Percentiles rank a stretch among this genome's conserved stretches.
phyloP scores from a whole-genome alignment of 2,888 invertebrate genomes.

The Lasioglossum zephyrum region DNA sequence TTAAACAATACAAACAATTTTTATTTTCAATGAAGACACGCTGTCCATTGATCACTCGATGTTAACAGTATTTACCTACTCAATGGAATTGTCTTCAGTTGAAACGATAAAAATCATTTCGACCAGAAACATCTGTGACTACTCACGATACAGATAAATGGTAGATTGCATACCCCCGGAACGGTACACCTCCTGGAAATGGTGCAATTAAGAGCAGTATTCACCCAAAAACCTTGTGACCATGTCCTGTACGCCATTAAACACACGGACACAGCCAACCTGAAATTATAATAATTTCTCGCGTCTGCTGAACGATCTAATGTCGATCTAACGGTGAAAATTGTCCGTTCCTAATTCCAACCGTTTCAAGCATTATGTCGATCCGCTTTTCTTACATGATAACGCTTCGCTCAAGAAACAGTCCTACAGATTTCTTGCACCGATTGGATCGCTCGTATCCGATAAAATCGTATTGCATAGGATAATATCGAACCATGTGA shows the following conservation, averaged over 20 bases:
- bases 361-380: slow-evolving; percentile 20
- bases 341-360: slow-evolving; percentile 46
- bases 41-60: not conserved
- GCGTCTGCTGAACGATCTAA: slow-evolving; percentile 40
- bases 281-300: slow-evolving; percentile 52
- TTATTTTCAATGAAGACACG: not conserved
- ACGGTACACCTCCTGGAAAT: slow-evolving; percentile 38
- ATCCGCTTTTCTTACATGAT: slow-evolving; percentile 24
- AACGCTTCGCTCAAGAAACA: not conserved
- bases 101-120: not conserved
- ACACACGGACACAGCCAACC: slow-evolving; percentile 26
- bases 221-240: slow-evolving; percentile 50
- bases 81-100: too few species aligned
- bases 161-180: slow-evolving; percentile 1
- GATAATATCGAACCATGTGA: not conserved
- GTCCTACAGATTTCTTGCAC: not conserved
- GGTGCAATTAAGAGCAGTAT: slow-evolving; percentile 42
- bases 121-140: slow-evolving; percentile 1
- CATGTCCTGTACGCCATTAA: slow-evolving; percentile 45
- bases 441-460: not conserved
- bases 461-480: not conserved
- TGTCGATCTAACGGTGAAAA: slow-evolving; percentile 55
- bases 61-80: not conserved
- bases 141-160: slow-evolving; percentile 30
- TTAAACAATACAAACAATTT: not conserved